A percentile compares a stretch with the other conserved stretches of the same genome.
Conservation (phyloP, 2,888 invertebrate genomes). For the Parnassius smintheus region DNA sequence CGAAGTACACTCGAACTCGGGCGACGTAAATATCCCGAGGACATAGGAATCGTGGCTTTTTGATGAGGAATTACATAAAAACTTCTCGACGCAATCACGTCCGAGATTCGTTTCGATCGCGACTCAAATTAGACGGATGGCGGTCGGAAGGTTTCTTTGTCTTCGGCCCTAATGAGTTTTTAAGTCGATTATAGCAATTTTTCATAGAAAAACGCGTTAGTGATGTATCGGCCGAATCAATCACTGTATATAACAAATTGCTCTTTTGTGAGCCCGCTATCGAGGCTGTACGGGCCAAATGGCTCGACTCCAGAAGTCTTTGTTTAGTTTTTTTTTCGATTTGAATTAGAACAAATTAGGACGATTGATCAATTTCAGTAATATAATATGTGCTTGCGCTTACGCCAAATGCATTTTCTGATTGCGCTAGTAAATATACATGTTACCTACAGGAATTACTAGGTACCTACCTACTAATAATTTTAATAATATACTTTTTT, state of each 20-base stretch:
- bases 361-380: slow-evolving; percentile 19
- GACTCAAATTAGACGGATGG: slow-evolving; percentile 77
- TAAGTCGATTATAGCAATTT: slow-evolving; percentile 81
- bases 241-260: slow-evolving; percentile 75
- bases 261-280: slow-evolving; percentile 62
- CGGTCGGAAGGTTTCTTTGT: slow-evolving; percentile 73
- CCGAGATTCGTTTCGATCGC: slow-evolving; percentile 75
- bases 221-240: slow-evolving; percentile 80
- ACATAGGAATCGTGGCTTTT: slow-evolving; percentile 9
- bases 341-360: slow-evolving; percentile 43
- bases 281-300: slow-evolving; percentile 41
- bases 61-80: slow-evolving; percentile 58
- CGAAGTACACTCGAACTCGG: background rate
- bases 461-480: background rate
- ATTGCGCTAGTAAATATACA: background rate
- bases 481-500: too few relatives aligned
- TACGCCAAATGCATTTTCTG: background rate
- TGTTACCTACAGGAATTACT: background rate
- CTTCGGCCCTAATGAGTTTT: slow-evolving; percentile 79
- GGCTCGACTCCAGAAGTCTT: slow-evolving; percentile 22
- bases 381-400: background rate
- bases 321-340: slow-evolving; percentile 13
- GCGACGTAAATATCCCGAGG: slow-evolving; percentile 20
- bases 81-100: slow-evolving; percentile 62
- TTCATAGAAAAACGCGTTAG: slow-evolving; percentile 81